Evolutionary conservation across 2,797 vertebrate genomes (phyloP), one percentile per base, ranked within the genome.

Genomic region (Pachyuromys duprasi): DNA sequence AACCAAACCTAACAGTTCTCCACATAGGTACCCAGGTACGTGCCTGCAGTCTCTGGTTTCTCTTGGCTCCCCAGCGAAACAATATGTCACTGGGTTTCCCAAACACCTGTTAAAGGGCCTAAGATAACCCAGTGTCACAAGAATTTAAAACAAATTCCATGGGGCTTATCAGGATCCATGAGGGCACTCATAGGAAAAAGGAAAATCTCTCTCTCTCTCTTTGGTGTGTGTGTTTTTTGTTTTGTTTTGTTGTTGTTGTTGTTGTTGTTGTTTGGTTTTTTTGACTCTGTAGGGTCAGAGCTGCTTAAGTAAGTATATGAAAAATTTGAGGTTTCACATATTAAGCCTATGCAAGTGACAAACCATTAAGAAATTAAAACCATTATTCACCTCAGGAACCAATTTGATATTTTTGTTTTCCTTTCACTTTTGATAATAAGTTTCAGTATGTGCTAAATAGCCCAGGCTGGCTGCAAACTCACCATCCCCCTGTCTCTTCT

Each of bases 81-180:
- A 70, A 4, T 15, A 55, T 31, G 45, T 12, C 36, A 31, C 15
- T 33, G 22, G 55, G 18, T 88, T 87, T 91, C n/a, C 76, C 60
- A 95, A 89, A 55, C 13, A 93, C 42, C 45, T 72, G 15, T 42
- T 89, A 78, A 75, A 95, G 62, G 26, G 33, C 55, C 88, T 57
- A 75, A 13, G 67, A 39, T 11, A 84, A 69, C 8, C 33, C 14
- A 49, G 53, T 31, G 26, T 80, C 3, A 80, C 8, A 57, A 3
- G 26, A 75, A 69, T 80, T 60, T 76, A 62, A 95, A 67, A 6
- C 2, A 74, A 65, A 79, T 55, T 33, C 36, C 33, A n/a, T 11
- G 3, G 26, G 36, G 14, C 6, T 33, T n/a, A 75, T 62, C 20
- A 76, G 55, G 39, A 74, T 24, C 39, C 3, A 55, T 22, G 13